phyloP scores from a whole-genome alignment of 2,113 vertebrate genomes.

The Cyphomyrus plagiostoma region DNA sequence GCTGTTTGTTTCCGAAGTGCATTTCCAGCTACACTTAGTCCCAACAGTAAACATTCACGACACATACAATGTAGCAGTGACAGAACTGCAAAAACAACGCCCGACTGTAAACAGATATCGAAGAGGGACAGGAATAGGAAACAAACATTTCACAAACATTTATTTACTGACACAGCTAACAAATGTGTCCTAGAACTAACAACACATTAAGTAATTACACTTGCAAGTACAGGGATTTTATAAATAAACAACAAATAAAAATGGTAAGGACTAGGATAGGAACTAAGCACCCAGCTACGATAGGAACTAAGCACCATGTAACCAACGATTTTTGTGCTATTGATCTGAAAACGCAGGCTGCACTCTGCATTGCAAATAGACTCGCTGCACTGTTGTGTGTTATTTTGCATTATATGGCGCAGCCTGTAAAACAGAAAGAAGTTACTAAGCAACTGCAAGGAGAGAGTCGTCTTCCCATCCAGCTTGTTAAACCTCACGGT shows the following conservation, averaged over 20 bases:
- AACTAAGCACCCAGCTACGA: background rate
- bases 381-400: background rate
- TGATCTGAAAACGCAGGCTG: background rate
- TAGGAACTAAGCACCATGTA: background rate
- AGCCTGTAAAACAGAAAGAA: background rate
- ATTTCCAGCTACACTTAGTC: background rate
- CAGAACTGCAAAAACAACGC: background rate
- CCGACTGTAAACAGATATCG: background rate
- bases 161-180: constrained; percentile 1
- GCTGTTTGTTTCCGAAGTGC: background rate
- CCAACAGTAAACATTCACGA: background rate
- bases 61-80: background rate
- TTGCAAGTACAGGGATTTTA: background rate
- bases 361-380: background rate
- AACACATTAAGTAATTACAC: background rate
- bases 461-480: background rate
- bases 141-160: background rate
- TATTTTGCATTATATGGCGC: background rate
- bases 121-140: background rate
- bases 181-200: background rate
- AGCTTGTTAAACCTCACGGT: background rate
- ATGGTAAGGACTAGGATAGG: background rate
- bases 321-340: background rate
- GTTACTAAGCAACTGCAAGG: background rate
- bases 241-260: background rate